Evolutionary conservation across 2,113 vertebrate genomes (phyloP), one percentile per base, ranked within the genome.

Genomic region (Solea senegalensis): DNA sequence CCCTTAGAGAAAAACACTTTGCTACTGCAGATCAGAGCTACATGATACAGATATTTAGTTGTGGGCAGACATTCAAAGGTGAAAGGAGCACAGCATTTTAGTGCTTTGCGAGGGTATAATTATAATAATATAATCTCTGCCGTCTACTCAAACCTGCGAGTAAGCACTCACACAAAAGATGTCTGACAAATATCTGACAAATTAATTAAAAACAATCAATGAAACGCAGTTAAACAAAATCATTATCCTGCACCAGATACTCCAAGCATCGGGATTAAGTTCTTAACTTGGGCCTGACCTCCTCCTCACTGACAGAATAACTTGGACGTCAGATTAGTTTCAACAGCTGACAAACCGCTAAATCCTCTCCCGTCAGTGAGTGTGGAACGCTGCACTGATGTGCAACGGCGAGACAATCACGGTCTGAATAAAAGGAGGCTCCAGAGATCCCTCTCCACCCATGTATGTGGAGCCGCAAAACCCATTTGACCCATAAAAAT

Each of bases 321-420:
- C 85, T 81, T 66, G 72, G 79, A 61, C 65, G 65, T 78, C 67
- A 76, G 88, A 90, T 90, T 85, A 83, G 78, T 86, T 74, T 50
- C 13, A 78, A 76, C 81, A 87, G 83, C 84, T 86, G 89, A 84
- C 78, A n/a, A 59, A 60, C 83, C 57, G 84, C 80, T 87, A 83
- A 91, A 89, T 88, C 87, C 89, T 79, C 69, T 78, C 44, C 64
- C 58, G 51, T 49, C 67, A 13, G 49, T 11, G 61, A 66, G 14
- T 52, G 69, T 69, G 67, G 50, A 44, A 60, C 70, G 1, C 82
- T 76, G 75, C 84, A 65, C 74, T 53, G 56, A 74, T 70, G 72
- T 69, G 59, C 39, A 43, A 46, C 39, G 49, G 77, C 75, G 43
- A 39, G 59, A 43, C 69, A 9, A 21, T 43, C 5, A 0, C 48